Evolutionary conservation across 2,113 vertebrate species (phyloP).

Genomic region (Lethenteron camtschaticum): DNA sequence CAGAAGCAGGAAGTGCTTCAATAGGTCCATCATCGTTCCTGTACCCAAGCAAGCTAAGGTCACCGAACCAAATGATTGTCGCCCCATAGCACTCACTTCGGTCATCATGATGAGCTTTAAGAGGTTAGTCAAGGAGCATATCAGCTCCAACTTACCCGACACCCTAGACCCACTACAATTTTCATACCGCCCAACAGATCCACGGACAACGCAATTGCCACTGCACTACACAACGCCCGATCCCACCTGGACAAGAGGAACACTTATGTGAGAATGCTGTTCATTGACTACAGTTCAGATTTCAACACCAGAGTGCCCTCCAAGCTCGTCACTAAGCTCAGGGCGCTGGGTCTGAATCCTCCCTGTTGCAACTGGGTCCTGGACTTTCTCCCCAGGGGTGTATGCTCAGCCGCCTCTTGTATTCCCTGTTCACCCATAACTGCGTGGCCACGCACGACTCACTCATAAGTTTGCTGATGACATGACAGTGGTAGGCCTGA

Average conservation of each 20-base stretch:
- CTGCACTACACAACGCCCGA: background rate
- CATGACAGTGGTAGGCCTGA: slow-evolving; percentile 7
- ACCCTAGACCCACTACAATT: background rate
- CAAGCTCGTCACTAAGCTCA: background rate
- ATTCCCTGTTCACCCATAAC: slow-evolving; percentile 6
- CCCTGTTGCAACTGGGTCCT: background rate
- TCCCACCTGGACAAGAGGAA: slow-evolving; percentile 1
- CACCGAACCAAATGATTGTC: background rate
- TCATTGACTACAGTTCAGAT: background rate
- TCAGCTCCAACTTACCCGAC: background rate
- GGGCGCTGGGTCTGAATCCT: background rate
- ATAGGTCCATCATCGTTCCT: background rate
- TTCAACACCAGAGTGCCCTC: background rate
- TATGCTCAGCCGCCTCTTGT: slow-evolving; percentile 2
- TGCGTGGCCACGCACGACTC: background rate
- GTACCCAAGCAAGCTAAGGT: background rate
- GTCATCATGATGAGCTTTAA: background rate
- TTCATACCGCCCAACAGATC: too few species aligned
- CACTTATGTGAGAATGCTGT: background rate
- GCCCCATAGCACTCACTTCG: background rate
- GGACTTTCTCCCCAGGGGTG: background rate
- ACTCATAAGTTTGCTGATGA: slow-evolving; percentile 8
- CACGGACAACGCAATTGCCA: too few species aligned
- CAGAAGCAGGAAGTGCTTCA: background rate
- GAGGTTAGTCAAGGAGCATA: background rate